Conservation (phyloP, 1,140 invertebrate genomes). For the Pachypsylla venusta region DNA sequence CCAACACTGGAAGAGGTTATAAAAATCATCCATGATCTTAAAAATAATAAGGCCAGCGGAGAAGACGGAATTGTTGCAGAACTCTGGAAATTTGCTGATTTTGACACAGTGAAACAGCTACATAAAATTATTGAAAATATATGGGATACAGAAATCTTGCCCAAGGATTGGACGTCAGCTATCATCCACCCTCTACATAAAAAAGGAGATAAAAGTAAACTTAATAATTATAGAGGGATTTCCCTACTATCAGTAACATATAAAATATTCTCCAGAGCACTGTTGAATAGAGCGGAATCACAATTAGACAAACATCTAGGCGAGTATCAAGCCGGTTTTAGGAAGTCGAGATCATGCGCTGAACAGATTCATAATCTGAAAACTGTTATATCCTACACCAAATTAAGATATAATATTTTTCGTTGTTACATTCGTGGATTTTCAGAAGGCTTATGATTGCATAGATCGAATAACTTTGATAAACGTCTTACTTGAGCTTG, state of each 20-base stretch:
- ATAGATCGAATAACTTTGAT: conserved; percentile 5
- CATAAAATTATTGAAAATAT: conserved; percentile 1
- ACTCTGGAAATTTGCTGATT: conserved; percentile 19
- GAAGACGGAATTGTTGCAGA: conserved; percentile 6
- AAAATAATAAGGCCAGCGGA: conserved; percentile 14
- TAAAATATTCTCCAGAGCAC: conserved; percentile 13
- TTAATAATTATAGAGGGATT: conserved; percentile 24
- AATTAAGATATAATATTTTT: neutral
- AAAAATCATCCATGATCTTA: conserved; percentile 15
- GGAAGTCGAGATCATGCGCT: neutral
- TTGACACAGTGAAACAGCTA: neutral
- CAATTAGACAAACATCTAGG: conserved; percentile 5
- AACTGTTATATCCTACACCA: neutral
- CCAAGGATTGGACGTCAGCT: conserved; percentile 21
- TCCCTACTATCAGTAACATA: conserved; percentile 17
- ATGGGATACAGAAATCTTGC: conserved; percentile 18
- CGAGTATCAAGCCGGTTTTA: conserved; percentile 12
- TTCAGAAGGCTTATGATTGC: conserved; percentile 11
- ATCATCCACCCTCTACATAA: conserved; percentile 24
- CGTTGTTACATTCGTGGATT: conserved; percentile 5
- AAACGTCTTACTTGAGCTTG: conserved; percentile 6
- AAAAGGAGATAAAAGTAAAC: conserved; percentile 23
- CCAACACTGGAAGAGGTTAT: conserved; percentile 12
- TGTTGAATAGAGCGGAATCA: neutral
- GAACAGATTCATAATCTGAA: conserved; percentile 11